Evolutionary conservation across 2,888 invertebrate species (phyloP).

Genomic region (Boloria selene): DNA sequence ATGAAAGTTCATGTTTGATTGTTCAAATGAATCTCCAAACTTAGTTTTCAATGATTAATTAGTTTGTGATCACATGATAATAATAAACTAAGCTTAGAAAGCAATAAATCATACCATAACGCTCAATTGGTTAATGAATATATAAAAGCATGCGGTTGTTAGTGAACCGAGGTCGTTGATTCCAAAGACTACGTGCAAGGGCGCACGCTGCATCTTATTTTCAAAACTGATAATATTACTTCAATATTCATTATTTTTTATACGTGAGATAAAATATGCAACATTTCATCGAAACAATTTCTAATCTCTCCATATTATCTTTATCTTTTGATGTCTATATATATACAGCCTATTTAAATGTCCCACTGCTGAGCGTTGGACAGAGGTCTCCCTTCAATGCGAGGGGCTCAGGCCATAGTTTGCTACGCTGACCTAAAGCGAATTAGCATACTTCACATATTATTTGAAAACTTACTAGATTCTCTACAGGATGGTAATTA

Average conservation of each 20-base stretch:
- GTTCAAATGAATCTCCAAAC: background rate
- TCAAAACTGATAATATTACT: background rate
- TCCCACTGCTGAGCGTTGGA: too few relatives aligned
- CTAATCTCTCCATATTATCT: too few relatives aligned
- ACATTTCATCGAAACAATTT: too few relatives aligned
- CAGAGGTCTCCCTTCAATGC: too few relatives aligned
- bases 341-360: too few relatives aligned
- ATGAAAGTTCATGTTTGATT: background rate
- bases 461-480: too few relatives aligned
- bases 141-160: conserved; percentile 12
- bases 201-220: conserved; percentile 18
- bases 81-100: background rate
- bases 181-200: conserved; percentile 14
- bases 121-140: background rate
- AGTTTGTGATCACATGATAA: background rate
- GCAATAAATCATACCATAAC: background rate
- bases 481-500: too few relatives aligned
- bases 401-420: too few relatives aligned
- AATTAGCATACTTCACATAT: too few relatives aligned
- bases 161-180: conserved; percentile 19
- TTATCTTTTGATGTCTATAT: too few relatives aligned
- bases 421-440: too few relatives aligned
- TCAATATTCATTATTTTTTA: background rate
- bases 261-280: too few relatives aligned
- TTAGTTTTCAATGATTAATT: background rate